Percentiles rank a stretch among this genome's conserved stretches.
Evolutionary conservation across 2,113 vertebrate species (phyloP).

Genomic region (Cepphus grylle): DNA sequence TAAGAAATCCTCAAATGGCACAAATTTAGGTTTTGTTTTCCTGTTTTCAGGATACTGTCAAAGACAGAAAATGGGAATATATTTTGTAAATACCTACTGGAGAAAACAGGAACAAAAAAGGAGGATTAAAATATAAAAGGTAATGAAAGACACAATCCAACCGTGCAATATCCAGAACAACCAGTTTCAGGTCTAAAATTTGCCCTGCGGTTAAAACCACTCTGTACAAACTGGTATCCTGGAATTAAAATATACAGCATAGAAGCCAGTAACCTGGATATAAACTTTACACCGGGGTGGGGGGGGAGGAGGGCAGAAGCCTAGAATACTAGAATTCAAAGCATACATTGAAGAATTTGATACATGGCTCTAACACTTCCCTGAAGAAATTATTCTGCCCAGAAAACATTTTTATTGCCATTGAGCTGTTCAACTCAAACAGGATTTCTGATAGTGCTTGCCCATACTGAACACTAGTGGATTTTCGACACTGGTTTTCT

Average conservation of each 20-base stretch:
- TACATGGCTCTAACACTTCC: neutral
- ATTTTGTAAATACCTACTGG: neutral
- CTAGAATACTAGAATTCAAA: neutral
- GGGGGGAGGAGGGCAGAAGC: neutral
- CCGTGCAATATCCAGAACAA: neutral
- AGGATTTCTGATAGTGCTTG: neutral
- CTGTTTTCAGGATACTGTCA: neutral
- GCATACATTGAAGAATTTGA: neutral
- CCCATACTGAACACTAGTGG: neutral
- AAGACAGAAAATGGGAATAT: neutral
- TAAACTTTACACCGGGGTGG: neutral
- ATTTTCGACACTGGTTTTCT: neutral
- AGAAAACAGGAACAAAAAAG: neutral
- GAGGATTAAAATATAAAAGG: neutral
- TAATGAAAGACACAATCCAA: neutral
- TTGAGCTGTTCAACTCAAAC: neutral
- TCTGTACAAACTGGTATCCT: neutral
- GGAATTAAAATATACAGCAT: neutral
- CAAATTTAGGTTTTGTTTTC: neutral
- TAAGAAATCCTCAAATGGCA: neutral
- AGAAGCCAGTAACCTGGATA: neutral
- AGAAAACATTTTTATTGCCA: neutral
- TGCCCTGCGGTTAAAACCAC: neutral
- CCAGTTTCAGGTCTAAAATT: neutral
- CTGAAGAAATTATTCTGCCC: neutral